Evolutionary conservation across 2,113 vertebrate species (phyloP).

Genomic region (Salminus brasiliensis): DNA sequence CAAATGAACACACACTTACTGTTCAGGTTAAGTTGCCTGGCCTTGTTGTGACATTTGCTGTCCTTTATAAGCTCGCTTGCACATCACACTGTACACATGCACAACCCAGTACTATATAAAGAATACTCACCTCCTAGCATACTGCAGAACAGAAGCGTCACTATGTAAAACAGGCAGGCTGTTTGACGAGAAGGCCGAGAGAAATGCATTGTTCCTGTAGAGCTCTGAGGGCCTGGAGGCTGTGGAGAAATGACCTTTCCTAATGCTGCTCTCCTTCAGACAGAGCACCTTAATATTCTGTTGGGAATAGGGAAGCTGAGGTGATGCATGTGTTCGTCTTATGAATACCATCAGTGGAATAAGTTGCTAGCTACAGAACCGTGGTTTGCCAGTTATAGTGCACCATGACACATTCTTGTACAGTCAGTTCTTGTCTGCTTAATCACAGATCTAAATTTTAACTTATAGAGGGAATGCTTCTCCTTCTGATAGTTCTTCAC

Average conservation of each 20-base stretch:
- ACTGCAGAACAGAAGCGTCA: background rate
- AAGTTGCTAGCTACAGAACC: background rate
- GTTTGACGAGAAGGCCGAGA: background rate
- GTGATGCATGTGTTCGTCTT: too few relatives aligned
- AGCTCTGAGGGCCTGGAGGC: background rate
- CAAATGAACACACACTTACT: too few relatives aligned
- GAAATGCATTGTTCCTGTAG: conserved; percentile 34
- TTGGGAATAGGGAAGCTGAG: conserved; percentile 34
- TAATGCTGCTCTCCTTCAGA: background rate
- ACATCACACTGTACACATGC: too few relatives aligned
- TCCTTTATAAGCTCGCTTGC: too few relatives aligned
- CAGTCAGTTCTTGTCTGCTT: background rate
- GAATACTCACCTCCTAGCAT: conserved; percentile 37
- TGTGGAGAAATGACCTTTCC: background rate
- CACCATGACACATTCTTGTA: conserved; percentile 8
- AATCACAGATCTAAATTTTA: conserved; percentile 10
- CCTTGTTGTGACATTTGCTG: too few relatives aligned
- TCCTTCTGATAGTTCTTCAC: too few relatives aligned
- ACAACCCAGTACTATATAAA: background rate
- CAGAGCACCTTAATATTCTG: conserved; percentile 24
- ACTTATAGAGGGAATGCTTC: background rate
- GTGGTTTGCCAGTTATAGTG: background rate
- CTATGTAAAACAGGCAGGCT: background rate
- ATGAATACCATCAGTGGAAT: conserved; percentile 31
- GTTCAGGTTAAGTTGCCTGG: too few relatives aligned